Conservation (phyloP, 1,140 invertebrate genomes). For the Anthonomus grandis region DNA sequence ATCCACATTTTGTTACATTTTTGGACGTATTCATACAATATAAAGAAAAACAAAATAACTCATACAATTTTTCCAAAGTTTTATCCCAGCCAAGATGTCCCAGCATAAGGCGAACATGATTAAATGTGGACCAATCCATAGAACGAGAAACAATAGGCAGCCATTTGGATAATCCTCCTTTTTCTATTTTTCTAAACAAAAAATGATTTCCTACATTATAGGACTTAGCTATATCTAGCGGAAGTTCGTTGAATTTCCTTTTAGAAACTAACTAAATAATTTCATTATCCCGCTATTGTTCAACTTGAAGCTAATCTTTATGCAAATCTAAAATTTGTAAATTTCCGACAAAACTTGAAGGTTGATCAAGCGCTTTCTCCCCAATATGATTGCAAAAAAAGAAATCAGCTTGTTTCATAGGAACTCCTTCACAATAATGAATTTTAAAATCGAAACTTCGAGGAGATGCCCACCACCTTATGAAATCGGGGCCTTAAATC, state of each 20-base stretch:
- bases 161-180: slow-evolving; percentile 23
- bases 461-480: slow-evolving; percentile 41
- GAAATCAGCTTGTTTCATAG: slow-evolving; percentile 38
- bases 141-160: slow-evolving; percentile 29
- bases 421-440: slow-evolving; percentile 23
- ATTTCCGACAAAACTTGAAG: not conserved
- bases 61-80: slow-evolving; percentile 36
- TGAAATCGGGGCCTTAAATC: slow-evolving; percentile 41
- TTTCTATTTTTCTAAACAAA: slow-evolving; percentile 14
- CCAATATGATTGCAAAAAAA: slow-evolving; percentile 32
- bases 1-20: slow-evolving; percentile 36
- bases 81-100: slow-evolving; percentile 41
- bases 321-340: slow-evolving; percentile 10
- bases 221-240: not conserved
- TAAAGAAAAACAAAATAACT: slow-evolving; percentile 40
- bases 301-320: slow-evolving; percentile 22
- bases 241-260: slow-evolving; percentile 1
- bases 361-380: not conserved
- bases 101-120: slow-evolving; percentile 22
- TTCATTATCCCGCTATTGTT: slow-evolving; percentile 22
- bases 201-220: slow-evolving; percentile 7
- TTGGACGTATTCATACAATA: slow-evolving; percentile 35
- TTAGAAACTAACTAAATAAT: slow-evolving; percentile 11
- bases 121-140: slow-evolving; percentile 35
- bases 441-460: slow-evolving; percentile 36